Evolutionary conservation across 2,113 vertebrate species (phyloP), one percentile per base, ranked within the genome.

Genomic region (Pygoscelis antarcticus): DNA sequence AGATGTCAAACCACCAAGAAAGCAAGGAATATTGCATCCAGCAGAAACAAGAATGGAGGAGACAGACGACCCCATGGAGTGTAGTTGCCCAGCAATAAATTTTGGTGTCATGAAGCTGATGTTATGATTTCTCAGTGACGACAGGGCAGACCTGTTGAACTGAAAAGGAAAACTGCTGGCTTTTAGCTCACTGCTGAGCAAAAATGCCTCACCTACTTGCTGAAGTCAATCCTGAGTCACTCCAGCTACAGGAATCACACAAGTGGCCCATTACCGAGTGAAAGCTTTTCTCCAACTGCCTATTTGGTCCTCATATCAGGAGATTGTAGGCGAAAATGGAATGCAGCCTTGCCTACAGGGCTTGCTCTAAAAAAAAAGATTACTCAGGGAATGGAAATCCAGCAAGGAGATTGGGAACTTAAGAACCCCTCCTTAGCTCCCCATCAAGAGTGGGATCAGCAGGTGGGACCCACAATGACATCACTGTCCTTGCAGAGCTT

Each of bases 121-220:
- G n/a, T 57, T 44, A 40, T 26, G 21, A 66, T 68, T 89, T 69
- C 23, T 84, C 7, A 0, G 23, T 52, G 75, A 69, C 0, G 0
- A 49, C 40, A 82, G 15, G 32, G 36, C 23, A 91, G 49, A 64
- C 19, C 61, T 78, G n/a, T 21, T 52, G 52, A 58, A 86, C 18
- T 46, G 49, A 90, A 79, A 47, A 76, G 57, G 26, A 61, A 93
- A 88, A 72, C 38, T 85, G 52, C 17, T 69, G 75, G 36, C 36
- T 92, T 75, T 83, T 70, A 92, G 34, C 21, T 89, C 38, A 38
- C 16, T 57, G n/a, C 27, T 87, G 34, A 83, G 32, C 52, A 87
- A 78, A 87, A 91, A 21, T 9, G 21, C 47, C 40, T 91, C 61
- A 78, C 8, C 69, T 23, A 9, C 77, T 64, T 52, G 34, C 29